phyloP scores from a whole-genome alignment of 2,888 invertebrate genomes.

The Chelonus formosanus region DNA sequence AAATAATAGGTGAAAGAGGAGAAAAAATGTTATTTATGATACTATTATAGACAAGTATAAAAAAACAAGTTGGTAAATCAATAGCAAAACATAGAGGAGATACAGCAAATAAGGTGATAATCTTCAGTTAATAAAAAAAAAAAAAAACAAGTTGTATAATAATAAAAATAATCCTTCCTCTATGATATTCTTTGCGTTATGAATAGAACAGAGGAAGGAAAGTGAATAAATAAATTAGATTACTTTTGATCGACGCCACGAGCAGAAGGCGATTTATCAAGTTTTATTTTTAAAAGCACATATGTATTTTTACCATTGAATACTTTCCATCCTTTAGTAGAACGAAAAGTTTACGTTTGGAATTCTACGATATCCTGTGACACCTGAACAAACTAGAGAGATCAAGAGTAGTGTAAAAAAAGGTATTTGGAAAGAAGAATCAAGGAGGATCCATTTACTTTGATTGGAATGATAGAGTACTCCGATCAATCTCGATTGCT shows the following conservation, averaged over 20 bases:
- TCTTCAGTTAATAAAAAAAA: slow-evolving; percentile 6
- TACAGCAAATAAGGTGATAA: slow-evolving; percentile 17
- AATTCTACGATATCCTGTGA: background rate
- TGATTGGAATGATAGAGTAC: slow-evolving; percentile 16
- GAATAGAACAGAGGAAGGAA: slow-evolving; percentile 33
- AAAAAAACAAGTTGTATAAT: background rate
- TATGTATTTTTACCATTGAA: slow-evolving; percentile 6
- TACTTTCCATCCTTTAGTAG: slow-evolving; percentile 20
- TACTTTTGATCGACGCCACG: slow-evolving; percentile 4
- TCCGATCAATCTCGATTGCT: slow-evolving; percentile 27
- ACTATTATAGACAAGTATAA: no score
- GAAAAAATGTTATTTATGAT: background rate
- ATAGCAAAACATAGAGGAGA: slow-evolving; percentile 12
- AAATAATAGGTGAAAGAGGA: background rate
- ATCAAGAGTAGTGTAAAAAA: slow-evolving; percentile 2
- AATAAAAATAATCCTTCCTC: slow-evolving; percentile 31
- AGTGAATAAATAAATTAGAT: slow-evolving; percentile 15
- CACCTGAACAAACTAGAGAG: slow-evolving; percentile 22
- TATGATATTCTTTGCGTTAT: slow-evolving; percentile 34
- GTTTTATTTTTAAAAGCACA: background rate
- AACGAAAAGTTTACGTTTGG: slow-evolving; percentile 6
- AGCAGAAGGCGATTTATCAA: background rate
- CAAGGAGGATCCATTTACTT: no score
- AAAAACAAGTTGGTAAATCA: no score
- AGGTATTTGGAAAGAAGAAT: background rate